Evolutionary conservation across 2,888 invertebrate genomes (phyloP).

Genomic region (Habrosyne pyritoides): DNA sequence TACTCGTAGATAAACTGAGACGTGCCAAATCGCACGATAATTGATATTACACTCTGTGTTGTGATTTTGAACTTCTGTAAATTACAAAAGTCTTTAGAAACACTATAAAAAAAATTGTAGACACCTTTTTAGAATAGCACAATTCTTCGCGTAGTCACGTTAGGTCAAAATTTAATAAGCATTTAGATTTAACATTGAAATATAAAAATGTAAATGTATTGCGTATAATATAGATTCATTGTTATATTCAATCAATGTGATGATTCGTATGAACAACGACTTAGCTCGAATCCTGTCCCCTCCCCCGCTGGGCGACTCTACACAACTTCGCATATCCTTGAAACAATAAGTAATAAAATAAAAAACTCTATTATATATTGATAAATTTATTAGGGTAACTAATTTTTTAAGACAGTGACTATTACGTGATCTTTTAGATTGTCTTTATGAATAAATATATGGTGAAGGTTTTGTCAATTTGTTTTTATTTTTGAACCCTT

Average conservation of each 20-base stretch:
- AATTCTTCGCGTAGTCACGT: slow-evolving; percentile 82
- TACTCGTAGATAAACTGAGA: slow-evolving; percentile 63
- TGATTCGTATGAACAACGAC: slow-evolving; percentile 80
- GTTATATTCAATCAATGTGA: slow-evolving; percentile 79
- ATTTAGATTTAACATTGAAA: slow-evolving; percentile 74
- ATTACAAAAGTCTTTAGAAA: slow-evolving; percentile 77
- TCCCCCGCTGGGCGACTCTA: slow-evolving; percentile 64
- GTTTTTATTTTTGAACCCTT: slow-evolving; percentile 64
- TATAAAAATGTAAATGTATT: slow-evolving; percentile 74
- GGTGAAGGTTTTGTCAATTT: slow-evolving; percentile 82
- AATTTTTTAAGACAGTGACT: slow-evolving; percentile 84
- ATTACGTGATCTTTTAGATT: slow-evolving; percentile 84
- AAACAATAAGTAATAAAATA: slow-evolving; percentile 83
- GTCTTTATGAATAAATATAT: slow-evolving; percentile 84
- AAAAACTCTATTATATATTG: slow-evolving; percentile 76
- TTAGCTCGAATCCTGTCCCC: slow-evolving; percentile 65
- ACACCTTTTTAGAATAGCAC: slow-evolving; percentile 82
- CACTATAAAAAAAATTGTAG: slow-evolving; percentile 74
- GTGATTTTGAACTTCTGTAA: slow-evolving; percentile 84
- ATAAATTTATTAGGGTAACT: slow-evolving; percentile 84
- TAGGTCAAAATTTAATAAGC: slow-evolving; percentile 76
- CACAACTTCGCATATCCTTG: slow-evolving; percentile 83
- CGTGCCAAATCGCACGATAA: slow-evolving; percentile 79
- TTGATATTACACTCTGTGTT: slow-evolving; percentile 85
- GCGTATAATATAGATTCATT: slow-evolving; percentile 74